Base-by-base conservation (phyloP, 23 tunicate species). In the Corella eumyota region DNA sequence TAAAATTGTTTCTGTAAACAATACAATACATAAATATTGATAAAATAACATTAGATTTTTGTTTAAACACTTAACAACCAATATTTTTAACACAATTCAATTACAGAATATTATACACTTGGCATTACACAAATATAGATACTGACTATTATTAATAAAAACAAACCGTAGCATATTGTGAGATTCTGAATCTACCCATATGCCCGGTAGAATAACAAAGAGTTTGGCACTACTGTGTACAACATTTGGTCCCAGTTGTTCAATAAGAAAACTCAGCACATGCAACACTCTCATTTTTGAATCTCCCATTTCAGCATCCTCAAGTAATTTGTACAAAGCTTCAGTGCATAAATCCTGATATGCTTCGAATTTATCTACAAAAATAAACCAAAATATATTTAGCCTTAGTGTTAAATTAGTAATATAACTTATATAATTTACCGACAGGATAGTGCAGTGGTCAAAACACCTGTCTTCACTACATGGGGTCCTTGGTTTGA, bases 151-250 rank as follows among this genome's bases (percentile, higher is more conserved):
- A n/a, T n/a, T n/a, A n/a, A n/a, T n/a, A n/a, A n/a, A n/a, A n/a
- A n/a, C 13, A n/a, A 33, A 84, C 80, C 80, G 56, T n/a, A 84
- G 66, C 94, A 84, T 84, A 36, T 84, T 69, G 62, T 84, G 94
- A 30, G 69, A 61, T 51, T 84, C 83, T 3, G 72, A 77, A 20
- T 21, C 55, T 34, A 50, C 45, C 94, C 94, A 84, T 17, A 84
- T 37, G 6, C 45, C 27, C 11, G 94, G 94, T 0, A 84, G 44
- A 24, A 74, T 56, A 19, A n/a, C 50, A 9, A 83, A 40, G 6
- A 84, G 69, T 62, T 75, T 75, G 34, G 57, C 55, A 24, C 32
- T 68, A 40, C 74, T 61, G 0, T 78, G 34, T 13, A 36, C 36
- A 27, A 79, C 88, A 9, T 32, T 55, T 0, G 57, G 29, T 2